Evolutionary conservation across 2,888 invertebrate genomes (phyloP), one percentile per base, ranked within the genome.

Genomic region (Campaea margaritaria): DNA sequence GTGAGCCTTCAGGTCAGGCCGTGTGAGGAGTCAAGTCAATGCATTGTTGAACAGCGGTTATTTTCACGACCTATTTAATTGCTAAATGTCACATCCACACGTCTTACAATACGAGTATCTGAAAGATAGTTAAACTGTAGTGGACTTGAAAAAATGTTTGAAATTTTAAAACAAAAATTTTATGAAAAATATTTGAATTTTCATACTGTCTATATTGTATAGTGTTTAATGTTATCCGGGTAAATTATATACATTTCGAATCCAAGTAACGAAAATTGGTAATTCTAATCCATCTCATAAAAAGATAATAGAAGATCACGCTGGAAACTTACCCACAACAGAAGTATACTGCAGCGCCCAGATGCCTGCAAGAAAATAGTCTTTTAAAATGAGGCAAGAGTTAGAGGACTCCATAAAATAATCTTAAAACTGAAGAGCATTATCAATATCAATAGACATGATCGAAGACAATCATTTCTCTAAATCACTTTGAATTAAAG

Each of bases 271-370:
- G n/a, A n/a, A n/a, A n/a, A n/a, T n/a, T n/a, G n/a, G n/a, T n/a
- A n/a, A n/a, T n/a, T n/a, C n/a, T n/a, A n/a, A 9, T 1, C 31
- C 31, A 2, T 5, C 7, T 16, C 12, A 38, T 34, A 16, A 12
- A 34, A 41, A 27, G 31, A 31, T 31, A 31, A 44, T 36, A 10
- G 5, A 38, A 43, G 38, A 44, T 4, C 2, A 44, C 51, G 31
- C 41, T 36, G 34, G n/a, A 13, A 36, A 78, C 85, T 83, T 77
- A 91, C 91, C 88, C 81, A 74, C 80, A 82, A 70, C 86, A 90
- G 65, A 82, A 86, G 67, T 77, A 82, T 59, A 86, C 64, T 10
- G 81, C 86, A 21, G 86, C 83, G 45, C 84, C 81, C 69, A 90
- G 75, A 68, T 89, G 88, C 74, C 91, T 91, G 87, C 38, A 85